Evolutionary conservation across 2,888 invertebrate genomes (phyloP).

Genomic region (Microdon myrmicae): DNA sequence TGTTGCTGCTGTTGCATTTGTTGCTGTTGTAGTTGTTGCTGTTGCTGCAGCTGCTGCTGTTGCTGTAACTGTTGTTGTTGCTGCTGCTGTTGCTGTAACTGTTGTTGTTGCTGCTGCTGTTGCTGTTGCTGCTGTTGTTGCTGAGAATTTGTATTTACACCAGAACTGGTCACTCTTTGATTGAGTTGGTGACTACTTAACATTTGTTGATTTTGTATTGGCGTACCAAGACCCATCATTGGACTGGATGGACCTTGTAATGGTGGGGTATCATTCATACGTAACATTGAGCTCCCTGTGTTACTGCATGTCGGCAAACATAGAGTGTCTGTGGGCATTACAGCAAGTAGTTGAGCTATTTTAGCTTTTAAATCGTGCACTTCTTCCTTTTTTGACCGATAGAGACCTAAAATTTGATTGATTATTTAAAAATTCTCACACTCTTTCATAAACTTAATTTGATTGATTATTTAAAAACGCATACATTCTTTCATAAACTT

Average conservation of each 20-base stretch:
- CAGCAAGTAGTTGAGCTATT: constrained; percentile 92
- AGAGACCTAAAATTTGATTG: constrained; percentile 75
- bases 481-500: too few species aligned
- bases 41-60: constrained; percentile 47
- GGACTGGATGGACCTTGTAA: constrained; percentile 66
- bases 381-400: constrained; percentile 88
- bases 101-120: constrained; percentile 44
- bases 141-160: constrained; percentile 28
- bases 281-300: constrained; percentile 71
- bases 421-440: neutral
- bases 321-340: constrained; percentile 78
- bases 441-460: neutral
- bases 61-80: constrained; percentile 49
- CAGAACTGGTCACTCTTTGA: constrained; percentile 45
- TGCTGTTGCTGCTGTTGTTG: constrained; percentile 44
- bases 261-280: constrained; percentile 69
- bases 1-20: constrained; percentile 51
- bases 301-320: constrained; percentile 70
- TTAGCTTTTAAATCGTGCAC: constrained; percentile 89
- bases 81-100: constrained; percentile 52
- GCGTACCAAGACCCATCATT: constrained; percentile 62
- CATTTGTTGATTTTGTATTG: constrained; percentile 54
- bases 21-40: constrained; percentile 41
- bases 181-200: constrained; percentile 57
- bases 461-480: neutral